A percentile compares a stretch with the other conserved stretches of the same genome.
Conservation (phyloP, 2,797 vertebrate genomes). For the Syndactyla subalaris region DNA sequence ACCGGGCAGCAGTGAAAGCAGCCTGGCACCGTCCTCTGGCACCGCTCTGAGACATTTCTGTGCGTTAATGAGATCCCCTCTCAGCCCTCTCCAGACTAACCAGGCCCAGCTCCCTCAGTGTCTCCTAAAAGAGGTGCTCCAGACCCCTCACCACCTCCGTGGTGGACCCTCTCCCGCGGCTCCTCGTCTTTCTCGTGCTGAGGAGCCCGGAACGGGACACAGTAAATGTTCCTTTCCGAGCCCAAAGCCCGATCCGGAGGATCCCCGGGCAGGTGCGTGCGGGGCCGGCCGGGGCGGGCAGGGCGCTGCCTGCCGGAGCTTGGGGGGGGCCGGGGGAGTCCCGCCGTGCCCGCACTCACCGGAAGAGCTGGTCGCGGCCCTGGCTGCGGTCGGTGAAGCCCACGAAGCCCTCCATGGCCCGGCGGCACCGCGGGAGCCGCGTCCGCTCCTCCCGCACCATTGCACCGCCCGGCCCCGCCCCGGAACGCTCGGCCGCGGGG, state of each 20-base stretch:
- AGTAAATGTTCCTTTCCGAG: not conserved
- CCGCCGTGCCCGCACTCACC: constrained; percentile 75
- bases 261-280: not conserved
- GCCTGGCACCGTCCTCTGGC: fast-evolving
- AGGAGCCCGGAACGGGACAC: not conserved
- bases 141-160: not conserved
- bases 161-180: not conserved
- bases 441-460: not conserved
- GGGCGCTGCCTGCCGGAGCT: not conserved
- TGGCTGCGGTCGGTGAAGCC: constrained; percentile 86
- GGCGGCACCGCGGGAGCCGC: not conserved
- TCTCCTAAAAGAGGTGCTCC: not conserved
- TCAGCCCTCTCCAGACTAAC: not conserved
- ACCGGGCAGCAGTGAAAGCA: not conserved
- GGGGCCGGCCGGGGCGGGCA: not conserved
- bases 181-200: not conserved
- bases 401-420: constrained; percentile 84
- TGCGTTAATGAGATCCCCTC: not conserved
- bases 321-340: no score
- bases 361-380: constrained; percentile 90
- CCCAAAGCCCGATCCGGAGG: not conserved
- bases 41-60: no score
- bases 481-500: not conserved
- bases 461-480: not conserved
- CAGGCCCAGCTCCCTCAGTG: not conserved